Base-by-base conservation (phyloP, 2,113 vertebrate species). In the Cyprinodon tularosa region DNA sequence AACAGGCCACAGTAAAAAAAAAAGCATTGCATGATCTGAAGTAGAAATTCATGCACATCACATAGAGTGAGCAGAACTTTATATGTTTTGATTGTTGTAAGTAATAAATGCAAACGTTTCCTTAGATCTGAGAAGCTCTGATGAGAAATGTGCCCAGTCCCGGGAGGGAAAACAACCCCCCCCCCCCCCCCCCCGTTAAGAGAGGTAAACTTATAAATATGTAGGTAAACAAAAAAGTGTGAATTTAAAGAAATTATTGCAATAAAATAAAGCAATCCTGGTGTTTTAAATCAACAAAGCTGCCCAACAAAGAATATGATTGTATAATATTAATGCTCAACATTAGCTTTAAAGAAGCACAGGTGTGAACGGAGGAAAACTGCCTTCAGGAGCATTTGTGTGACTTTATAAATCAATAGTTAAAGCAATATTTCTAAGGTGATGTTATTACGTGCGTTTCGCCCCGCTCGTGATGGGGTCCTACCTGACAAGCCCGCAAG, bases 1-100 rank as follows among this genome's bases (percentile, higher is more conserved):
- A 92, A 93, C 91, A 88, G 88, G 86, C 86, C 86, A 86, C 76
- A 89, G 80, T 61, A 57, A 75, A 86, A 89, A 78, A 63, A 57
- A 75, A 86, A 85, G 82, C 81, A 82, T 81, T 81, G 76, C 86
- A 86, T 73, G 71, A 76, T 45, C 84, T 84, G 76, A 82, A 83
- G 81, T 85, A 82, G 83, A 77, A 72, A 88, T 84, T 67, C 50
- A 76, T 42, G 77, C 9, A 85, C 38, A 79, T 79, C 50, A 8
- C 50, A 2, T 57, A 69, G 74, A 74, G 12, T 29, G 13, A 12
- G n/a, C 0, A 36, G 15, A 2, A 61, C 69, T 77, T 74, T 71
- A 61, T 3, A 73, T 64, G 66, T 12, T 0, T 17, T 9, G 1
- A 9, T 37, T 71, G 0, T 53, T 45, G 53, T 39, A 4, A 0